Evolutionary conservation across 2,888 invertebrate genomes (phyloP).

Genomic region (Bruchidius siliquastri): DNA sequence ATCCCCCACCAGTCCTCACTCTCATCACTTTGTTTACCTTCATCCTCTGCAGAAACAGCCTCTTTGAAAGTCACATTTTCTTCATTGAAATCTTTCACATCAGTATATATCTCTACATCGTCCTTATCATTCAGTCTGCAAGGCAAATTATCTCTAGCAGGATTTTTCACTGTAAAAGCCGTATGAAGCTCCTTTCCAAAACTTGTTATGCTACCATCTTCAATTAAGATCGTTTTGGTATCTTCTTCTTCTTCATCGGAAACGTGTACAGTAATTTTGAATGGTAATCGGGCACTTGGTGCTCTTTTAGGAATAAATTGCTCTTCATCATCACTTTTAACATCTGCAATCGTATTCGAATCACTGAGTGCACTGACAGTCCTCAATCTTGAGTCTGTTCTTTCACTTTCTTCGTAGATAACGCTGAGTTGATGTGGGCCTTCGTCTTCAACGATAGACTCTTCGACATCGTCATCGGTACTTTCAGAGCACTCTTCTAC

Average conservation of each 20-base stretch:
- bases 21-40: constrained; percentile 31
- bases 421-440: constrained; percentile 54
- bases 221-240: constrained; percentile 32
- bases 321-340: constrained; percentile 34
- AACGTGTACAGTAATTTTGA: constrained; percentile 11
- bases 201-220: constrained; percentile 15
- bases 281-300: constrained; percentile 4
- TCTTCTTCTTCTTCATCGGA: constrained; percentile 27
- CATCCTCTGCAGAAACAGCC: constrained; percentile 16
- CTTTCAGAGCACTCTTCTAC: constrained; percentile 40
- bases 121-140: constrained; percentile 5
- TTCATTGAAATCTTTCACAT: background rate
- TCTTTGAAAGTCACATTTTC: background rate
- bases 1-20: constrained; percentile 34
- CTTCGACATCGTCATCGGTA: constrained; percentile 33
- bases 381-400: constrained; percentile 40
- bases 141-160: background rate
- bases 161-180: constrained; percentile 17
- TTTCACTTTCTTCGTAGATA: constrained; percentile 59
- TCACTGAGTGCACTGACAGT: constrained; percentile 40
- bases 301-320: background rate
- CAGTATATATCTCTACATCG: constrained; percentile 34
- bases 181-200: constrained; percentile 13
- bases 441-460: constrained; percentile 23
- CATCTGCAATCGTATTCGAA: constrained; percentile 37